Percentiles rank a stretch among this genome's conserved stretches.
phyloP scores from a whole-genome alignment of 1,140 invertebrate genomes.

The Drosophila yakuba region DNA sequence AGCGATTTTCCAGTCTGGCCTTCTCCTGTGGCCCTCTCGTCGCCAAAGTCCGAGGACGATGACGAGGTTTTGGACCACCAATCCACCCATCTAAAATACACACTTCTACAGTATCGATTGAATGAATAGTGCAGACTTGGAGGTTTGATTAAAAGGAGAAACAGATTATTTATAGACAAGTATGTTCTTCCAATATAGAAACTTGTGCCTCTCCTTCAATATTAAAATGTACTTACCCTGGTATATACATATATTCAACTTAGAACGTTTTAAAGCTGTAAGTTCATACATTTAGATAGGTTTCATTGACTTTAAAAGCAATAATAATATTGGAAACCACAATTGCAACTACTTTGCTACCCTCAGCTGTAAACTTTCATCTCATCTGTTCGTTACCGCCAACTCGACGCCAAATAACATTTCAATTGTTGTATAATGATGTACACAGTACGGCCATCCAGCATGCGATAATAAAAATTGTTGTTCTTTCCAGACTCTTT shows the following conservation, averaged over 20 bases:
- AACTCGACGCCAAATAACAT: conserved; percentile 77
- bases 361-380: conserved; percentile 20
- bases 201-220: too few species aligned
- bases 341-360: neutral
- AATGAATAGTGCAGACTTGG: neutral
- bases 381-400: conserved; percentile 38
- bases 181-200: too few species aligned
- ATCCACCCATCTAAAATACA: conserved; percentile 9
- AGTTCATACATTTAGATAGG: too few species aligned
- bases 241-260: too few species aligned
- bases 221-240: too few species aligned
- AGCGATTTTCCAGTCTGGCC: conserved; percentile 59
- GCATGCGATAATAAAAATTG: conserved; percentile 73
- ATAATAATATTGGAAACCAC: too few species aligned
- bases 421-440: conserved; percentile 83
- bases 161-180: too few species aligned
- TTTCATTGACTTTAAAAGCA: too few species aligned
- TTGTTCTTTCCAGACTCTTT: conserved; percentile 64
- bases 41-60: conserved; percentile 40
- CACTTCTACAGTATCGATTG: neutral
- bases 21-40: conserved; percentile 13
- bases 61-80: neutral
- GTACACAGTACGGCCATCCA: conserved; percentile 67
- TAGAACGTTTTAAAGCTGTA: too few species aligned
- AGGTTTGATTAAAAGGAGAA: neutral